Conservation (phyloP, 2,888 invertebrate genomes). For the Lasioglossum marginatum region DNA sequence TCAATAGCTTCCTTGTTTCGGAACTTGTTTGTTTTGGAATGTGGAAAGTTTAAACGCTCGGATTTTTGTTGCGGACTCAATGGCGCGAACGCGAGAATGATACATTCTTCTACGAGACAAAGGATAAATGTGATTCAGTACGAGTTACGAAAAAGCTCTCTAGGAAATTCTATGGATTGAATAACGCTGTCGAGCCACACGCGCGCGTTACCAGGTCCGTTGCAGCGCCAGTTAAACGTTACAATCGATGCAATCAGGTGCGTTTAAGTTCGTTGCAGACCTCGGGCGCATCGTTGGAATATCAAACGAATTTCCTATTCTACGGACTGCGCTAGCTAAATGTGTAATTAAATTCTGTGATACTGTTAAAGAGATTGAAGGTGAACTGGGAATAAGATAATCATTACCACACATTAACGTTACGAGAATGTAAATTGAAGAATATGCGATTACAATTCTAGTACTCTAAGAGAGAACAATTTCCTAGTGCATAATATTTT, state of each 20-base stretch:
- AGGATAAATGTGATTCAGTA: background rate
- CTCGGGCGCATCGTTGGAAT: slow-evolving; percentile 14
- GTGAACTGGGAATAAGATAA: background rate
- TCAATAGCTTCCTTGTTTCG: background rate
- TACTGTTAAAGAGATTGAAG: background rate
- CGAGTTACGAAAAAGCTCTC: background rate
- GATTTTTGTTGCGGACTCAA: background rate
- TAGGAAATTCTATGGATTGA: background rate
- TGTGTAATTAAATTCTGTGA: background rate
- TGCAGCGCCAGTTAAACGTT: slow-evolving; percentile 3
- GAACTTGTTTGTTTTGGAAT: too few relatives aligned
- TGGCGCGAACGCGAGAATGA: background rate
- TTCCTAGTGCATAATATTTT: too few relatives aligned
- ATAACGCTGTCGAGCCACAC: background rate
- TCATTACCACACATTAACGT: background rate
- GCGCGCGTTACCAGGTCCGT: background rate
- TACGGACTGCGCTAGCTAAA: background rate
- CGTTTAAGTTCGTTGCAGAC: slow-evolving; percentile 18
- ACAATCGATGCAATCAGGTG: slow-evolving; percentile 48
- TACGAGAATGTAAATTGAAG: background rate
- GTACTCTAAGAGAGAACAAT: background rate
- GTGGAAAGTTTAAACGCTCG: background rate
- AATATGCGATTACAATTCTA: background rate
- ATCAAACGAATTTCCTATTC: slow-evolving; percentile 3
- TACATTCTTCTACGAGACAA: background rate